Percentiles rank a stretch among this genome's conserved stretches.
These are phyloP conservation scores for Aptenodytes forsteri DNA, from an alignment of 2,113 vertebrate species.

Conservation along the genomic window DNA sequence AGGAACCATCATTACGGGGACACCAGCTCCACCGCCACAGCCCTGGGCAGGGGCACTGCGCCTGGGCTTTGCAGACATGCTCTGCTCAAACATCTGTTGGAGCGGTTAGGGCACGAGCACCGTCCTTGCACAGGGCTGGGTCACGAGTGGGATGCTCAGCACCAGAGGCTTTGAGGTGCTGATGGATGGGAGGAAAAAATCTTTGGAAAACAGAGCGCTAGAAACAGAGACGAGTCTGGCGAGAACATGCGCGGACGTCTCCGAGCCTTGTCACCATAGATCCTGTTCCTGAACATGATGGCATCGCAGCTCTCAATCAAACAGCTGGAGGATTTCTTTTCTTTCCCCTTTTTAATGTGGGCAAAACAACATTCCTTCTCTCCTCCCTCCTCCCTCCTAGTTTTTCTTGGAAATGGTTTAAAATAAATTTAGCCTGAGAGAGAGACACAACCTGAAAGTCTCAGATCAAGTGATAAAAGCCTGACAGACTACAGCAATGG, in stretches of 20 bases:
- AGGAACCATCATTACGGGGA: background rate
- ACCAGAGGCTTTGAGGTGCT: background rate
- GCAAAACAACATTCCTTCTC: constrained; percentile 39
- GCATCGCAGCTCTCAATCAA: background rate
- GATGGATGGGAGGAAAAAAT: background rate
- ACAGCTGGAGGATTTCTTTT: constrained; percentile 3
- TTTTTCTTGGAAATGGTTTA: constrained; percentile 42
- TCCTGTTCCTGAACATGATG: background rate
- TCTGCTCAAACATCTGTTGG: background rate
- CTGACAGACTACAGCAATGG: constrained; percentile 15
- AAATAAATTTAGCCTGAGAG: constrained; percentile 38
- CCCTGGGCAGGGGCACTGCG: background rate
- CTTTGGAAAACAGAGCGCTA: background rate
- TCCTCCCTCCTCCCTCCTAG: background rate
- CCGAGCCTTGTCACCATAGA: background rate
- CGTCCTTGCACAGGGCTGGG: background rate
- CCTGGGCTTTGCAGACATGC: fast-evolving
- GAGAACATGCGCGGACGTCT: background rate
- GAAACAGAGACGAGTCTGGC: background rate
- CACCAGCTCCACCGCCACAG: background rate
- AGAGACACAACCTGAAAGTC: constrained; percentile 50
- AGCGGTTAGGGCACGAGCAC: fast-evolving
- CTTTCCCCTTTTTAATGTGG: constrained; percentile 6
- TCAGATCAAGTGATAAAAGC: constrained; percentile 59
- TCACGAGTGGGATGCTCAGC: background rate